Percentiles rank a stretch among this genome's conserved stretches.
Conservation (phyloP, 2,113 vertebrate species). For the Clupea harengus region DNA sequence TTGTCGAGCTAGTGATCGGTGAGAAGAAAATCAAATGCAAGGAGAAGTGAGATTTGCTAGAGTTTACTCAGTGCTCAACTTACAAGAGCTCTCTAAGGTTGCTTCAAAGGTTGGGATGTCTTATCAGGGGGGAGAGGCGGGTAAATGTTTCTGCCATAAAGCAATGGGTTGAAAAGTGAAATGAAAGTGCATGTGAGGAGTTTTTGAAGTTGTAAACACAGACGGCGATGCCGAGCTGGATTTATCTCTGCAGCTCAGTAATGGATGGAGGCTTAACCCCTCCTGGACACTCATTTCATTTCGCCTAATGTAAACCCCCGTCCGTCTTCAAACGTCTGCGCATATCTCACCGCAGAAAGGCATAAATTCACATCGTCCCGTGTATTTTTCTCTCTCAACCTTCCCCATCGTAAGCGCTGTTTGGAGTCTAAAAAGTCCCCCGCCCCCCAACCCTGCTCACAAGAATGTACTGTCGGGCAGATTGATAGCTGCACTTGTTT, state of each 20-base stretch:
- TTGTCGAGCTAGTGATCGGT: not conserved
- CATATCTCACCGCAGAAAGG: no score
- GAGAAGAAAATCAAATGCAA: not conserved
- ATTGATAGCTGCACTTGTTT: conserved; percentile 27
- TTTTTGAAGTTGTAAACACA: conserved; percentile 15
- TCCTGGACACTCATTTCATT: not conserved
- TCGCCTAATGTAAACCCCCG: not conserved
- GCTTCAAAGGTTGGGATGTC: not conserved
- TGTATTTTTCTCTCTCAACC: not conserved
- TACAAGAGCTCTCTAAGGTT: not conserved
- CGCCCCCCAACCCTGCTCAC: not conserved
- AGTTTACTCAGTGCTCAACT: not conserved
- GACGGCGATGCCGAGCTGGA: not conserved
- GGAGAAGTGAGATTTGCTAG: not conserved
- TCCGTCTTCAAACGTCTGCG: no score
- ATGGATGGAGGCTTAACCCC: not conserved
- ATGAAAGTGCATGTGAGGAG: not conserved
- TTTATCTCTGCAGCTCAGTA: not conserved
- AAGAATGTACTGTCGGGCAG: conserved; percentile 24
- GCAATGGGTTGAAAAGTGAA: not conserved
- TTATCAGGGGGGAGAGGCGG: not conserved
- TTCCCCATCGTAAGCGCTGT: not conserved
- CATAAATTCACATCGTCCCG: no score
- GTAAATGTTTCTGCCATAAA: conserved; percentile 8
- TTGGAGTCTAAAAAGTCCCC: conserved; percentile 15